Conservation (phyloP, 30 jellyfish, hydroid and myxozoan species). For the Sanderia malayensis region DNA sequence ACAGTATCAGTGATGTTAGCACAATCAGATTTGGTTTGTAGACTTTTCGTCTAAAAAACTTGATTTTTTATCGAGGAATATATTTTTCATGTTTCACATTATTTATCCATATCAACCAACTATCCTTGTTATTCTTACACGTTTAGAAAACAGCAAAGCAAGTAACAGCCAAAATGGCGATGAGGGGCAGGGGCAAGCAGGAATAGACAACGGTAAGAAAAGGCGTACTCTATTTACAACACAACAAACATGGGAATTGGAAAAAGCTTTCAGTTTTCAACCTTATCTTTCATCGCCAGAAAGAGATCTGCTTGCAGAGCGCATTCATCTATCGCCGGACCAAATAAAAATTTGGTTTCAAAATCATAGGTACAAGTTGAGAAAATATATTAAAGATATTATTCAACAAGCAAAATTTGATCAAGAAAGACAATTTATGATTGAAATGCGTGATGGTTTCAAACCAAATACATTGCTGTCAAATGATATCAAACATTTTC, state of each 20-base stretch:
- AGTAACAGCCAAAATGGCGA: not conserved
- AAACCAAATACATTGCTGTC: constrained; percentile 17
- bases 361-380: constrained; percentile 89
- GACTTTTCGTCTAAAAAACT: too few relatives aligned
- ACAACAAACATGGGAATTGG: constrained; percentile 97
- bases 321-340: constrained; percentile 83
- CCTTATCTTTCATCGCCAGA: constrained; percentile 95
- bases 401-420: constrained; percentile 77
- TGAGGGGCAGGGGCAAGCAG: constrained; percentile 23
- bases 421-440: constrained; percentile 19
- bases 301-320: constrained; percentile 76
- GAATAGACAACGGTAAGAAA: constrained; percentile 62
- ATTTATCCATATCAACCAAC: too few relatives aligned
- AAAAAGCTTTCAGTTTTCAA: constrained; percentile 75
- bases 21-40: too few relatives aligned
- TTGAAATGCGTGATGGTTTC: constrained; percentile 3
- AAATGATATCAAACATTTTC: too few relatives aligned
- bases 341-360: constrained; percentile 97
- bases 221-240: constrained; percentile 73
- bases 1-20: too few relatives aligned
- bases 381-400: constrained; percentile 77
- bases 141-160: not conserved
- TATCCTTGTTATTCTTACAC: too few relatives aligned
- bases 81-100: too few relatives aligned
- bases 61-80: too few relatives aligned